Conservation (phyloP, 1,140 invertebrate species). For the Pararge aegeria region DNA sequence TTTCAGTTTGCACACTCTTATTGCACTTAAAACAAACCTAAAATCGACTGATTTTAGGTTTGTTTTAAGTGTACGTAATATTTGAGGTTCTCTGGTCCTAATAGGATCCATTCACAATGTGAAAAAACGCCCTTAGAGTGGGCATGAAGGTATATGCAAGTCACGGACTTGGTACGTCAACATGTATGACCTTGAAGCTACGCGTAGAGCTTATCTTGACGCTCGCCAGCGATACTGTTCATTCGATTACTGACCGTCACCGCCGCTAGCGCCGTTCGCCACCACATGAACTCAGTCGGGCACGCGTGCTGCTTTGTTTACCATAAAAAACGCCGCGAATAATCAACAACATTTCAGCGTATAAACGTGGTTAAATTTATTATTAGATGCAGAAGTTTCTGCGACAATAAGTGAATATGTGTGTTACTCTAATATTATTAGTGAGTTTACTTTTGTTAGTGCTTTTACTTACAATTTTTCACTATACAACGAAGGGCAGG, state of each 20-base stretch:
- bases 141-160: constrained; percentile 54
- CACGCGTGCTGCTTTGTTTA: constrained; percentile 59
- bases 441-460: constrained; percentile 47
- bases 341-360: constrained; percentile 13
- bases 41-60: no score
- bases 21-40: no score
- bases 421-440: constrained; percentile 50
- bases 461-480: constrained; percentile 55
- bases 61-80: not conserved
- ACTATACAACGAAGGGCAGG: constrained; percentile 59
- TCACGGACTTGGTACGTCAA: constrained; percentile 63
- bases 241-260: constrained; percentile 51
- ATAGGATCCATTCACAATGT: constrained; percentile 21
- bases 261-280: constrained; percentile 34
- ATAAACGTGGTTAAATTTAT: not conserved
- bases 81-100: not conserved
- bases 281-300: constrained; percentile 26
- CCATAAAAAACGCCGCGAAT: constrained; percentile 22
- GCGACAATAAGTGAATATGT: constrained; percentile 44
- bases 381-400: not conserved
- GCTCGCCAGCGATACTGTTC: constrained; percentile 47
- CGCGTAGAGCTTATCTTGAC: constrained; percentile 64
- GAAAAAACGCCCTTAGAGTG: constrained; percentile 41
- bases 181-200: constrained; percentile 54
- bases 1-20: no score